These are phyloP conservation scores for Rhabdornis inornatus DNA, from an alignment of 2,113 vertebrate species.

Conservation along the genomic window DNA sequence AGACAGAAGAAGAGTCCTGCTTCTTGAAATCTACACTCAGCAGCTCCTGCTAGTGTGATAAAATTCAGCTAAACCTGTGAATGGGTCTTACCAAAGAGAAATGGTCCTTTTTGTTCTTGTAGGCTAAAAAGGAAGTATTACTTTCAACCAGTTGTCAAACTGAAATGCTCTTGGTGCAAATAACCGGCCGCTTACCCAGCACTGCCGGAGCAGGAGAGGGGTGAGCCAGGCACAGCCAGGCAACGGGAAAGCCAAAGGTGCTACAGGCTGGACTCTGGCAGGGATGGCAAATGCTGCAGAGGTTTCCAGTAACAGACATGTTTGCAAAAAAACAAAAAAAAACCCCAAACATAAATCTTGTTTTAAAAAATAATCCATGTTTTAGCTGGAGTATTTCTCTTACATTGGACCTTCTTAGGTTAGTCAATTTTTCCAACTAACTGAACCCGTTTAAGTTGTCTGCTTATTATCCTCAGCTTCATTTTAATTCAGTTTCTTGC, in stretches of 20 bases:
- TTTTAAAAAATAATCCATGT: background rate
- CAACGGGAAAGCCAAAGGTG: background rate
- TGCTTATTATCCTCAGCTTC: background rate
- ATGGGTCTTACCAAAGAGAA: background rate
- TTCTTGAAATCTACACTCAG: background rate
- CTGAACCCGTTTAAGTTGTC: background rate
- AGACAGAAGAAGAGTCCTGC: background rate
- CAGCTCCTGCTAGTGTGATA: constrained; percentile 3
- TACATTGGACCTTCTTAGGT: background rate
- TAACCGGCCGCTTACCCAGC: background rate
- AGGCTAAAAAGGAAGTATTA: background rate
- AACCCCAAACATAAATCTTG: background rate
- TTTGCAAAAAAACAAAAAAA: background rate
- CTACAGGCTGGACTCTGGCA: background rate
- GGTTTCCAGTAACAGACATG: background rate
- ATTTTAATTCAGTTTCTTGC: background rate
- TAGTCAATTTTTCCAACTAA: background rate
- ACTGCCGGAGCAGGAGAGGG: background rate
- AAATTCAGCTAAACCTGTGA: constrained; percentile 22
- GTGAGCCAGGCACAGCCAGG: background rate
- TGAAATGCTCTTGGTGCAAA: background rate
- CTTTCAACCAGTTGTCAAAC: background rate
- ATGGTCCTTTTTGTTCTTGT: background rate
- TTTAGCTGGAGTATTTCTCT: background rate
- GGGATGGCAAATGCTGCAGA: background rate